Conservation (phyloP, 1,140 invertebrate species). For the Parapsyche elsis region DNA sequence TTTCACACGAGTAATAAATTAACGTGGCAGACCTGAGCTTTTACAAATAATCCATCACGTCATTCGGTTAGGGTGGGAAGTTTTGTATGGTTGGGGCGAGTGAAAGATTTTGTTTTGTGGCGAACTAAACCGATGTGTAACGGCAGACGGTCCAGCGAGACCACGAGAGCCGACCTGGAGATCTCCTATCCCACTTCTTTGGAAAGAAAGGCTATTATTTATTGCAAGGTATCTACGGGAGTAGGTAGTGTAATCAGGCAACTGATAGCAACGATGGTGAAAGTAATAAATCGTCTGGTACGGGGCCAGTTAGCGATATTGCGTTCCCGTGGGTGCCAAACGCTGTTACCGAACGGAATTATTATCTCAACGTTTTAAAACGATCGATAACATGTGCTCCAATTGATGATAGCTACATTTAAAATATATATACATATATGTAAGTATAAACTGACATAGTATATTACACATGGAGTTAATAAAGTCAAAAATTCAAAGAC, state of each 20-base stretch:
- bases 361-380: slow-evolving; percentile 6
- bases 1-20: slow-evolving; percentile 31
- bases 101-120: slow-evolving; percentile 36
- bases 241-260: slow-evolving; percentile 32
- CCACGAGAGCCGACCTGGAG: slow-evolving; percentile 10
- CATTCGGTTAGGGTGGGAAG: not conserved
- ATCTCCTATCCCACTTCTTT: slow-evolving; percentile 5
- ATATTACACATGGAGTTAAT: too few species aligned
- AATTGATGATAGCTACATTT: too few species aligned
- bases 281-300: slow-evolving; percentile 40
- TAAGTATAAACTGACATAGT: too few species aligned
- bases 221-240: slow-evolving; percentile 23
- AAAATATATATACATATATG: too few species aligned
- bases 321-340: slow-evolving; percentile 4
- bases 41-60: slow-evolving; percentile 44
- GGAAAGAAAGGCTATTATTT: slow-evolving; percentile 45
- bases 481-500: too few species aligned
- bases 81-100: not conserved
- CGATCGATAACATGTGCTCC: not conserved
- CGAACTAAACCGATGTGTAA: slow-evolving; percentile 1
- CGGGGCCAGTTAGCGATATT: slow-evolving; percentile 41
- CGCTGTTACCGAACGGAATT: slow-evolving; percentile 1
- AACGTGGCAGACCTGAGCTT: slow-evolving; percentile 29
- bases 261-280: slow-evolving; percentile 31
- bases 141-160: not conserved